phyloP scores from a whole-genome alignment of 2,113 vertebrate species.

The Chrysemys picta region DNA sequence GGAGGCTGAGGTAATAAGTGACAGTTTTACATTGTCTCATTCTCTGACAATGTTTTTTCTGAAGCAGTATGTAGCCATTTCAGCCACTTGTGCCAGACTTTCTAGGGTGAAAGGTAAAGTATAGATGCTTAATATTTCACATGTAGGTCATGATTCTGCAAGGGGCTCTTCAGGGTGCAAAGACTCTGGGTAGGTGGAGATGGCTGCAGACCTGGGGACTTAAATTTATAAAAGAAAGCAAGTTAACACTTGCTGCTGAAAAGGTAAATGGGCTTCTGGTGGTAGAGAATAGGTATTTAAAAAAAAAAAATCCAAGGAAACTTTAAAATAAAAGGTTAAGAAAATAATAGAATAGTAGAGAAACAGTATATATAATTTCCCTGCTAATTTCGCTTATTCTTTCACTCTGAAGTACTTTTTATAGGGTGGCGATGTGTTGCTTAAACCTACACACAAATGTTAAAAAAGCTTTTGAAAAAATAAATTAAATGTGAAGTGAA shows the following conservation, averaged over 20 bases:
- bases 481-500: not conserved
- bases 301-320: not conserved
- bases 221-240: not conserved
- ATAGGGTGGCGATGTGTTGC: not conserved
- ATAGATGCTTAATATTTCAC: not conserved
- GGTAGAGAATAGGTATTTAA: not conserved
- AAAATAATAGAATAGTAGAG: not conserved
- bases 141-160: not conserved
- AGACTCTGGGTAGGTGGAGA: not conserved
- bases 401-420: not conserved
- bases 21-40: not conserved
- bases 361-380: not conserved
- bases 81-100: conserved; percentile 12
- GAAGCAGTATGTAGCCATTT: not conserved
- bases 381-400: not conserved
- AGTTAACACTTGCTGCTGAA: not conserved
- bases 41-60: not conserved
- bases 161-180: not conserved
- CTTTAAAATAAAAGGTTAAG: not conserved
- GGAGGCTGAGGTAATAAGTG: not conserved
- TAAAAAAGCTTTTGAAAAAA: not conserved
- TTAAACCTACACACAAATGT: not conserved
- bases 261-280: not conserved
- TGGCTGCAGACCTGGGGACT: not conserved
- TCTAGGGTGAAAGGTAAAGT: not conserved